Evolutionary conservation across 2,113 vertebrate species (phyloP).

Genomic region (Tylochromis polylepis): DNA sequence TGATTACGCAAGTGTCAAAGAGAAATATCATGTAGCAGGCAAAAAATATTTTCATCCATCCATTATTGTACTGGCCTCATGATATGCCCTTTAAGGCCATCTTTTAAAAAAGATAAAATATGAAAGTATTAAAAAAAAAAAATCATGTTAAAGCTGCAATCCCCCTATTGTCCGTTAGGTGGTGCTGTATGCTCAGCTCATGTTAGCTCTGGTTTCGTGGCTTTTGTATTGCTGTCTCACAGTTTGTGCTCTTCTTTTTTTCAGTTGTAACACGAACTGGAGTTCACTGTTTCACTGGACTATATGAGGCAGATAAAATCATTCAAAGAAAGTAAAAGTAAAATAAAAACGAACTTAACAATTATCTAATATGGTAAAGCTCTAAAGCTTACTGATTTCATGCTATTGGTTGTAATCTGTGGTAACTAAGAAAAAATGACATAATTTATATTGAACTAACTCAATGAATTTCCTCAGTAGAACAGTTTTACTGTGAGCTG

Average conservation of each 20-base stretch:
- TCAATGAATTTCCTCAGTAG: neutral
- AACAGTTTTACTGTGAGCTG: neutral
- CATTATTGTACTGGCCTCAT: accelerated
- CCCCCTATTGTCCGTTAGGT: neutral
- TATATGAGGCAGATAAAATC: neutral
- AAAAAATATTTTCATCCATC: neutral
- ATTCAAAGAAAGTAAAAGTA: neutral
- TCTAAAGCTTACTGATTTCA: neutral
- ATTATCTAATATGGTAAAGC: neutral
- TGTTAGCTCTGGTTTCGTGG: neutral
- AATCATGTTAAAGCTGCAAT: neutral
- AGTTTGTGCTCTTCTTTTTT: neutral
- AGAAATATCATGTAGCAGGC: neutral
- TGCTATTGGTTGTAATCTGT: neutral
- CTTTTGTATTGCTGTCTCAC: neutral
- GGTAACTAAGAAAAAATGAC: neutral
- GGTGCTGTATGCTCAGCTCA: neutral
- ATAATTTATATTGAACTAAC: neutral
- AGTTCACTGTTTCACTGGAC: neutral
- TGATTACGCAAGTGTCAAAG: neutral
- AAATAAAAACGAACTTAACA: neutral
- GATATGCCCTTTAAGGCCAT: neutral
- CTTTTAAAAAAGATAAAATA: neutral
- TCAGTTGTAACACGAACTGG: neutral
- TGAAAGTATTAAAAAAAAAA: neutral